Conservation (phyloP, 2,113 vertebrate genomes). For the Passer montanus region DNA sequence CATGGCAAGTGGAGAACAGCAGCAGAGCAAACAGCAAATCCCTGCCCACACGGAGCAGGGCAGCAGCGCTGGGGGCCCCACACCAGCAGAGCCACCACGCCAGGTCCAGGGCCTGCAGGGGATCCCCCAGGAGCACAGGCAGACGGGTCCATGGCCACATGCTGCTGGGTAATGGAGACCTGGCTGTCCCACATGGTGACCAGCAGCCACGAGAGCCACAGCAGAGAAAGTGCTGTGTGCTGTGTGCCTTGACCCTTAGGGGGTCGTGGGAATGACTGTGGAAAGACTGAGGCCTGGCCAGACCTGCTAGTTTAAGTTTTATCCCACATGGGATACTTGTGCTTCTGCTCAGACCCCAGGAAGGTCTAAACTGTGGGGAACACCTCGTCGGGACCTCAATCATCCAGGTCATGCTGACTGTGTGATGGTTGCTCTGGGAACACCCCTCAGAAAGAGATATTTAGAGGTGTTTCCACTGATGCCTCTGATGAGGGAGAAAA, state of each 20-base stretch:
- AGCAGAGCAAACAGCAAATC: rapidly evolving
- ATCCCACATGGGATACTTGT: not conserved
- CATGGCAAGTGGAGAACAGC: rapidly evolving
- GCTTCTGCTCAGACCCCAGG: not conserved
- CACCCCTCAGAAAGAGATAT: not conserved
- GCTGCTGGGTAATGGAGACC: rapidly evolving
- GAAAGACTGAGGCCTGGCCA: not conserved
- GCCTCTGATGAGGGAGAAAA: not conserved
- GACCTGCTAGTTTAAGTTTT: not conserved
- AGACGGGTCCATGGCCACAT: not conserved
- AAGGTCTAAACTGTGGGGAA: not conserved
- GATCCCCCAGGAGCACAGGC: not conserved
- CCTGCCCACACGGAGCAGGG: rapidly evolving
- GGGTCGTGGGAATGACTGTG: not conserved
- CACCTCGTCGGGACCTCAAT: not conserved
- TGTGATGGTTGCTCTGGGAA: not conserved
- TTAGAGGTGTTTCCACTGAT: not conserved
- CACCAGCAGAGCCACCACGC: not conserved
- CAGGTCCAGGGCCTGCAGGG: not conserved
- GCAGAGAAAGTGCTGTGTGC: rapidly evolving
- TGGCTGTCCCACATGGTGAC: not conserved
- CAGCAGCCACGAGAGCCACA: not conserved
- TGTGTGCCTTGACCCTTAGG: rapidly evolving
- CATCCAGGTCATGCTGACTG: rapidly evolving
- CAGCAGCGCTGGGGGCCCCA: not conserved